Conservation (phyloP, 2,113 vertebrate genomes). For the Cichladusa arquata region DNA sequence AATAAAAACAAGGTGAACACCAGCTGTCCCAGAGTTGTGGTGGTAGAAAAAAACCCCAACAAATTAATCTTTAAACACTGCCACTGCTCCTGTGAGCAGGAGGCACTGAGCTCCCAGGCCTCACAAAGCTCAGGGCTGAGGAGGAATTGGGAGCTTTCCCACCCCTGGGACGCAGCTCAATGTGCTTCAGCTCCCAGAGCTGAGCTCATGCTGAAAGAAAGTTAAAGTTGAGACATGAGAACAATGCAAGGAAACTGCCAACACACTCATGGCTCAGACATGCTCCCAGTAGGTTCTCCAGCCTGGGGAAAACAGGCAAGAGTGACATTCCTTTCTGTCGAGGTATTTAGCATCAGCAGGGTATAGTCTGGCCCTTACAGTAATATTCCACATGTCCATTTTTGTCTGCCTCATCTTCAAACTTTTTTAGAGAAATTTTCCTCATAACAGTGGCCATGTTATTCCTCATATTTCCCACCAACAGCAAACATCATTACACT, state of each 20-base stretch:
- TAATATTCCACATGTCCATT: background rate
- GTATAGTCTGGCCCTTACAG: background rate
- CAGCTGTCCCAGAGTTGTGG: background rate
- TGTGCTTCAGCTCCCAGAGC: background rate
- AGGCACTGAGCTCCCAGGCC: background rate
- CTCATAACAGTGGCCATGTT: background rate
- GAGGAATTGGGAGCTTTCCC: background rate
- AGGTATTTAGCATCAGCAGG: background rate
- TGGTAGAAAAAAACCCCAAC: background rate
- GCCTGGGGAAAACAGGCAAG: background rate
- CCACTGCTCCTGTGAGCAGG: background rate
- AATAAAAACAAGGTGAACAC: background rate
- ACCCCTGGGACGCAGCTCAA: background rate
- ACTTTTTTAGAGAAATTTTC: background rate
- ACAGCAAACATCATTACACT: background rate
- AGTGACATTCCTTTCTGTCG: constrained; percentile 31
- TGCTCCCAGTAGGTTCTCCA: constrained; percentile 13
- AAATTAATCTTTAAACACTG: background rate
- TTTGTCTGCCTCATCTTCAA: background rate
- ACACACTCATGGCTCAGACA: constrained; percentile 26
- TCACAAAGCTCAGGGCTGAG: background rate
- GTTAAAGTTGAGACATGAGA: constrained; percentile 46
- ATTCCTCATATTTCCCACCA: background rate
- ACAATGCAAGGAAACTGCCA: constrained; percentile 68
- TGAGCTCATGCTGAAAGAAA: constrained; percentile 40